Evolutionary conservation across 1,140 invertebrate genomes (phyloP).

Genomic region (Meloidogyne hapla): DNA sequence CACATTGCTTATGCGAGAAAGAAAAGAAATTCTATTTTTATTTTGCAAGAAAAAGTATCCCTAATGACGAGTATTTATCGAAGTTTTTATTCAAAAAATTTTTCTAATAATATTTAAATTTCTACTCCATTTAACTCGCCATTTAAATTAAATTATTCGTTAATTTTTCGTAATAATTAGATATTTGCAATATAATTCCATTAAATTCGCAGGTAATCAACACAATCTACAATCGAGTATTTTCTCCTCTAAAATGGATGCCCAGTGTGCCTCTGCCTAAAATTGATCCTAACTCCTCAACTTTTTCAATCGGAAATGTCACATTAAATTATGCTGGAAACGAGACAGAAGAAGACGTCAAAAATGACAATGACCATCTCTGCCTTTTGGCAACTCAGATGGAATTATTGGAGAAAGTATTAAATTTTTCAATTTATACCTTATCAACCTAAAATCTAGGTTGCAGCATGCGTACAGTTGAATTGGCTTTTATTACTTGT

Average conservation of each 20-base stretch:
- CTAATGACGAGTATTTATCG: too few species aligned
- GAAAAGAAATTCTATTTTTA: too few species aligned
- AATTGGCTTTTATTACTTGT: slow-evolving; percentile 88
- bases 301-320: slow-evolving; percentile 15
- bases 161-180: too few species aligned
- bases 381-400: slow-evolving; percentile 72
- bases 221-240: slow-evolving; percentile 17
- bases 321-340: background rate
- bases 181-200: background rate
- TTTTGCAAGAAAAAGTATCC: too few species aligned
- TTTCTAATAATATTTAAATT: too few species aligned
- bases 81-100: too few species aligned
- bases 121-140: too few species aligned
- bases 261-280: slow-evolving; percentile 17
- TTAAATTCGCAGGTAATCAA: slow-evolving; percentile 11
- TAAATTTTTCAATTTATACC: background rate
- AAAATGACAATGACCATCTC: background rate
- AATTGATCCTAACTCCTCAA: background rate
- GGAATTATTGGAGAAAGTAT: slow-evolving; percentile 70
- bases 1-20: background rate
- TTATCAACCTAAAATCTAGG: slow-evolving; percentile 19
- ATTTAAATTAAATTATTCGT: too few species aligned
- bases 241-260: slow-evolving; percentile 4
- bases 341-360: background rate
- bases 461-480: slow-evolving; percentile 80